Conservation (phyloP, 2,113 vertebrate genomes). For the Callopanchax toddi region DNA sequence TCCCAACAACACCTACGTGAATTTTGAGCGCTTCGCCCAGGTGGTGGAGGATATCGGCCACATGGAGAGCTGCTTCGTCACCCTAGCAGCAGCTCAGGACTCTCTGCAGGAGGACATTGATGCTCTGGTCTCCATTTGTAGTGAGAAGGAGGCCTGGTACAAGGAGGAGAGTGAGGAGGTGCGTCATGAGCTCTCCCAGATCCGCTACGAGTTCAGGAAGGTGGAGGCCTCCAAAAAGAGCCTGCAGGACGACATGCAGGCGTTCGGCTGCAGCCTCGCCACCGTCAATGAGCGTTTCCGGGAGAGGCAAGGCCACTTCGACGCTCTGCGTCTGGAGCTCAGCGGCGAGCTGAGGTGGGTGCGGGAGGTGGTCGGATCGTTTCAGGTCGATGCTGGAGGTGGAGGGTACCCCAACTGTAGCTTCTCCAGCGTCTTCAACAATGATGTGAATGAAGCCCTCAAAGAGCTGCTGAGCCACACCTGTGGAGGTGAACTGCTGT, state of each 20-base stretch:
- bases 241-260: slow-evolving; percentile 83
- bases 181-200: slow-evolving; percentile 77
- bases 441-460: slow-evolving; percentile 84
- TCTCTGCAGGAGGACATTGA: slow-evolving; percentile 91
- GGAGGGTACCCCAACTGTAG: slow-evolving; percentile 65
- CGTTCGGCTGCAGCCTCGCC: slow-evolving; percentile 68
- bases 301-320: slow-evolving; percentile 82
- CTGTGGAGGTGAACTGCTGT: slow-evolving; percentile 80
- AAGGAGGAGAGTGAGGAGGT: slow-evolving; percentile 88
- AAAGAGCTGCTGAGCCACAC: slow-evolving; percentile 84
- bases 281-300: slow-evolving; percentile 73
- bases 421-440: slow-evolving; percentile 75
- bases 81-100: slow-evolving; percentile 74
- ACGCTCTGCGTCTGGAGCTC: slow-evolving; percentile 83
- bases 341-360: slow-evolving; percentile 86
- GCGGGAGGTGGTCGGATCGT: slow-evolving; percentile 83
- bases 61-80: slow-evolving; percentile 72
- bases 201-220: slow-evolving; percentile 88
- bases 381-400: slow-evolving; percentile 66
- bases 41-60: slow-evolving; percentile 86
- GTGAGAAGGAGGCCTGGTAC: slow-evolving; percentile 94
- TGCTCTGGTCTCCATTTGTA: slow-evolving; percentile 88
- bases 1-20: slow-evolving; percentile 92
- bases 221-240: slow-evolving; percentile 84
- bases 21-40: slow-evolving; percentile 90